phyloP scores from a whole-genome alignment of 2,797 vertebrate genomes.

The Rhynchotus rufescens region DNA sequence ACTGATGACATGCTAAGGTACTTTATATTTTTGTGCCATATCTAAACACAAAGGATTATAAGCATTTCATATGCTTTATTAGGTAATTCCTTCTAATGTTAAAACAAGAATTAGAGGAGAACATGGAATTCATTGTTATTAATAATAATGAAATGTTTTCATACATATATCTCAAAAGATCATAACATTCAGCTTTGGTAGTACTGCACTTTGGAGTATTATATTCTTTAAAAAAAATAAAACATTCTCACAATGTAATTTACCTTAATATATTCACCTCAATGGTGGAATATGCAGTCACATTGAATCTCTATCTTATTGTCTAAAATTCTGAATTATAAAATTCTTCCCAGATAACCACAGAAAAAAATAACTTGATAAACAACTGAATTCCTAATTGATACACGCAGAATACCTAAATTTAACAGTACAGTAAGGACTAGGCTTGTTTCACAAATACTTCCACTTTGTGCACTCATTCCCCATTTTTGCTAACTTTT shows the following conservation, averaged over 20 bases:
- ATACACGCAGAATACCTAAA: background rate
- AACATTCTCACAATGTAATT: rapidly evolving
- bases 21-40: background rate
- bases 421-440: background rate
- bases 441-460: background rate
- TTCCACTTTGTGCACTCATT: background rate
- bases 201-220: background rate
- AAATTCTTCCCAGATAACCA: background rate
- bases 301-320: background rate
- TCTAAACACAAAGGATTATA: background rate
- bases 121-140: background rate
- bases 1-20: background rate
- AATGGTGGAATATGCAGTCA: background rate
- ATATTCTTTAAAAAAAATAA: background rate
- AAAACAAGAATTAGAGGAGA: background rate
- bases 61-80: background rate
- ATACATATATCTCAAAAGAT: background rate
- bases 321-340: background rate
- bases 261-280: background rate
- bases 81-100: background rate
- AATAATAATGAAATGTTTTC: background rate
- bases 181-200: rapidly evolving
- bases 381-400: background rate
- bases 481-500: background rate
- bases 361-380: background rate